phyloP scores from a whole-genome alignment of 2,797 vertebrate species.

The Gobionotothen gibberifrons region DNA sequence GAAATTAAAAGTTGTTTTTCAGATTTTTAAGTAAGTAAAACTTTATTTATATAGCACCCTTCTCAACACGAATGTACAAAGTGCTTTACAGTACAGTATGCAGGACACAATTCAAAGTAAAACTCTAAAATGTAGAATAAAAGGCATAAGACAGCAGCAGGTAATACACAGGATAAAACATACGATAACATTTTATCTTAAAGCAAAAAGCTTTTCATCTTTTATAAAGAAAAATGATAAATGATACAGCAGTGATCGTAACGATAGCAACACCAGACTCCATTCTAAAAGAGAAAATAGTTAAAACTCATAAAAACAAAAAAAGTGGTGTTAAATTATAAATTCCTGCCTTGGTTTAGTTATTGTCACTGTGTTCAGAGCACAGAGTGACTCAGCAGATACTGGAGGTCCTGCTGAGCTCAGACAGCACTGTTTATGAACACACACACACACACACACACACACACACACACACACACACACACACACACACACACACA shows the following conservation, averaged over 20 bases:
- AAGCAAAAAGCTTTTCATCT: background rate
- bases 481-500: conserved; percentile 22
- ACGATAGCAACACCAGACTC: background rate
- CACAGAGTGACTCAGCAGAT: conserved; percentile 30
- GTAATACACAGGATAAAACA: too few species aligned
- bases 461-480: conserved; percentile 20
- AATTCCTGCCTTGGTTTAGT: background rate
- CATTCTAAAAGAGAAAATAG: background rate
- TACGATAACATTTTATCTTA: too few species aligned
- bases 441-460: conserved; percentile 20
- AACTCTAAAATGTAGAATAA: too few species aligned
- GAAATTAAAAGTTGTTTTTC: too few species aligned
- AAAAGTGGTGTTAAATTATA: background rate
- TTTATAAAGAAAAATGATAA: background rate
- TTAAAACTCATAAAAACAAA: background rate
- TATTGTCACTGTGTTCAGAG: conserved; percentile 5
- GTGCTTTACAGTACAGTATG: too few species aligned
- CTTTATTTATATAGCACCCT: too few species aligned
- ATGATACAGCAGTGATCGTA: background rate
- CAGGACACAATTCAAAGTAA: too few species aligned
- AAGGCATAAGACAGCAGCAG: too few species aligned
- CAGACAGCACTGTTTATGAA: background rate
- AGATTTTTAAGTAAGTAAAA: too few species aligned
- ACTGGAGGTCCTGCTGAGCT: conserved; percentile 38
- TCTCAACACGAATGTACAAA: too few species aligned